Base-by-base conservation (phyloP, 2,113 vertebrate genomes). In the Aix galericulata region DNA sequence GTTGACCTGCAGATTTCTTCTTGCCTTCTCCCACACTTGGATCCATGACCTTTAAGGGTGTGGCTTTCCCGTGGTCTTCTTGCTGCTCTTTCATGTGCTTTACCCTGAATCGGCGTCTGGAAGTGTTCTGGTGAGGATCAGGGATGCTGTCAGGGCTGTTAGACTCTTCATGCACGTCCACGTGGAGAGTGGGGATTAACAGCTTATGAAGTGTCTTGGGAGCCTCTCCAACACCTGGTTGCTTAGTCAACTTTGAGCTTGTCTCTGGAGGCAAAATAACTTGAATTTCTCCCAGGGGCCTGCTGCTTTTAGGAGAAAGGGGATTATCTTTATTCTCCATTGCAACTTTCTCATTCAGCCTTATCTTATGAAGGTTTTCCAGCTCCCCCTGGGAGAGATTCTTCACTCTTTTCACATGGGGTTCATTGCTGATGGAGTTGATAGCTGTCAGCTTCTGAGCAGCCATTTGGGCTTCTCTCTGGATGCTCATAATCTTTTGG, bases 401-500 rank as follows among this genome's bases (percentile, higher is more conserved):
- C 68, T 94, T 97, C 13, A 86, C 77, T 36, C 96, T 96, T 89
- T 96, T 96, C 7, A 85, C 86, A 9, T 77, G 60, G 13, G 89
- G 71, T 50, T 97, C 96, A 15, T 86, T 94, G 59, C 14, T 90
- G 29, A 32, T 82, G n/a, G 32, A 40, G 9, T 44, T 93, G 34
- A 58, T 66, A 48, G 68, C 58, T 1, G 72, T 86, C 44, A 94
- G 29, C 69, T 97, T 97, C 59, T 87, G 88, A 68, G 95, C 85
- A 56, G 94, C 91, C 36, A 85, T 75, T 80, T 97, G 97, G 26
- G 69, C 86, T 42, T 98, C 97, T 46, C 95, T 95, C 87, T 98
- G 96, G 21, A 97, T 73, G 31, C 87, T 93, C 94, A 96, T 97
- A 8, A 98, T 97, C 89, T 98, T 98, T 83, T 98, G 94, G 64